phyloP scores from a whole-genome alignment of 2,888 invertebrate species.

The Dryomyza anilis region DNA sequence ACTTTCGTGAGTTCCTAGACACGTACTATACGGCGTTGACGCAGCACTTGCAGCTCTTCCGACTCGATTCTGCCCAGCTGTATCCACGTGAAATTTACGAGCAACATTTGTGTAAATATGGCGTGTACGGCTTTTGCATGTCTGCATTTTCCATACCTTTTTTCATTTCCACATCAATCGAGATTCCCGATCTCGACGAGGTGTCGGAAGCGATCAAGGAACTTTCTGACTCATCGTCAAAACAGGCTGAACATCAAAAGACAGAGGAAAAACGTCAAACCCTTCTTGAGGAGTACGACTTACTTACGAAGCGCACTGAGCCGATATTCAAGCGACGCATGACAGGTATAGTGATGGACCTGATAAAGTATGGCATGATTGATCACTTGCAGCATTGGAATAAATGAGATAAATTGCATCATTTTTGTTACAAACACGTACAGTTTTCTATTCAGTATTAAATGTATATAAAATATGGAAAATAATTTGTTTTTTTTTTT shows the following conservation, averaged over 20 bases:
- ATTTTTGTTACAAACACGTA: too few species aligned
- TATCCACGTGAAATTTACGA: constrained; percentile 44
- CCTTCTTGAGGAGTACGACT: constrained; percentile 46
- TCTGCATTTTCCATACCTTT: constrained; percentile 50
- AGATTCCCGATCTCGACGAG: constrained; percentile 49
- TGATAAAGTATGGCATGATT: constrained; percentile 43
- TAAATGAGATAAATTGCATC: too few species aligned
- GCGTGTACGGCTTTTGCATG: constrained; percentile 52
- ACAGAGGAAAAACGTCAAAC: constrained; percentile 32
- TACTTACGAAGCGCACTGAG: constrained; percentile 45
- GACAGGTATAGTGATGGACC: constrained; percentile 45
- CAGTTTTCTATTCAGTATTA: too few species aligned
- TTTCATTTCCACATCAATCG: constrained; percentile 46
- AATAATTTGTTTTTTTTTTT: too few species aligned
- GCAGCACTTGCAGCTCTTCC: constrained; percentile 38
- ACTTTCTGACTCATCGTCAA: constrained; percentile 35
- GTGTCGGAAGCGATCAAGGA: constrained; percentile 47
- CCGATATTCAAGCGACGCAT: constrained; percentile 50
- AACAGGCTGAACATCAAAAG: constrained; percentile 1
- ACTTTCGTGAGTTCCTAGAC: constrained; percentile 47
- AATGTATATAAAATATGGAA: constrained; percentile 1
- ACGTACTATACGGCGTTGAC: constrained; percentile 45
- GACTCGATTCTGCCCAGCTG: constrained; percentile 39
- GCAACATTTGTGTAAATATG: constrained; percentile 46
- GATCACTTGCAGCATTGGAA: constrained; percentile 20